Evolutionary conservation across 2,113 vertebrate genomes (phyloP).

Genomic region (Suricata suricatta): DNA sequence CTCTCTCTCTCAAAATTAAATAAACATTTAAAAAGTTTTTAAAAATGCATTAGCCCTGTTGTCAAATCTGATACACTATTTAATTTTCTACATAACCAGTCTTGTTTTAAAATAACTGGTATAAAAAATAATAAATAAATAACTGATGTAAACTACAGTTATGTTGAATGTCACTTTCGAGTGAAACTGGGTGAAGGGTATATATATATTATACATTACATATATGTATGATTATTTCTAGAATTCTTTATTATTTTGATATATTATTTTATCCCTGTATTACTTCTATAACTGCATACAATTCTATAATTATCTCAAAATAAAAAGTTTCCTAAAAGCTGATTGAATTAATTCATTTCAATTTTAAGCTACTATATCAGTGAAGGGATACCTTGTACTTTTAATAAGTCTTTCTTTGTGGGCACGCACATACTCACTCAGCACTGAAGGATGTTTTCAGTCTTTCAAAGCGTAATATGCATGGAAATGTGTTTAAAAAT

Average conservation of each 20-base stretch:
- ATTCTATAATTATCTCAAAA: background rate
- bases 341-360: background rate
- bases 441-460: background rate
- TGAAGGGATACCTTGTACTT: background rate
- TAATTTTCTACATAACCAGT: background rate
- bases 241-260: background rate
- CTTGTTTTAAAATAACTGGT: conserved; percentile 14
- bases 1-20: no score
- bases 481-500: background rate
- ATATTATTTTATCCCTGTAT: background rate
- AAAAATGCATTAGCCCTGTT: background rate
- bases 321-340: background rate
- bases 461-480: background rate
- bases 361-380: background rate
- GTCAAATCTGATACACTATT: background rate
- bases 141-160: background rate
- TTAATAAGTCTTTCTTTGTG: background rate
- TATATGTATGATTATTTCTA: background rate
- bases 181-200: background rate
- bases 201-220: background rate
- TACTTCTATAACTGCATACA: background rate
- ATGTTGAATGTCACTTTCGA: background rate
- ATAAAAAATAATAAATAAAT: background rate
- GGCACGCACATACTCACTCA: background rate
- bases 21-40: no score